Percentiles rank a stretch among this genome's conserved stretches.
phyloP scores from a whole-genome alignment of 2,113 vertebrate species.

The Rattus rattus region DNA sequence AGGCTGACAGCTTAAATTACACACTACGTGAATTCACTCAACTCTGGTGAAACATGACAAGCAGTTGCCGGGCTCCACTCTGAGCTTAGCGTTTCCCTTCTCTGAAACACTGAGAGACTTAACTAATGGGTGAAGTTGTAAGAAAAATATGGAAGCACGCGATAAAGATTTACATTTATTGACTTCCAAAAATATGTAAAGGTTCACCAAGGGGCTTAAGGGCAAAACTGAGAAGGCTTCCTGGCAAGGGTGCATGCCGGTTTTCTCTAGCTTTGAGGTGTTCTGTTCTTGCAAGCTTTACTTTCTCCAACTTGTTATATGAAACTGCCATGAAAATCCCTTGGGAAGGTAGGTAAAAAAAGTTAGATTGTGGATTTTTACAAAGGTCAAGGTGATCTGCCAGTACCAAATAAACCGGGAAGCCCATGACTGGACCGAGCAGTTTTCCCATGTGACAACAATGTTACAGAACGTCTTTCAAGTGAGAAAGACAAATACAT shows the following conservation, averaged over 20 bases:
- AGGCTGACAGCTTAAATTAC: slow-evolving; percentile 51
- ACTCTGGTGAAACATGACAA: slow-evolving; percentile 31
- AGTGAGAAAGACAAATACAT: background rate
- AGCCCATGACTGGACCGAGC: background rate
- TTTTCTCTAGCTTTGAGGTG: background rate
- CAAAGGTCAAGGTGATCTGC: slow-evolving; percentile 59
- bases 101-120: background rate
- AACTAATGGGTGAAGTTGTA: slow-evolving; percentile 1
- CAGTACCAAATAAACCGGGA: background rate
- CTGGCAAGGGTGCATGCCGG: background rate
- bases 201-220: background rate
- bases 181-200: background rate
- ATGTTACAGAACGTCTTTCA: no score
- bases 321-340: slow-evolving; percentile 46
- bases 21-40: slow-evolving; percentile 21
- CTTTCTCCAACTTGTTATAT: slow-evolving; percentile 51
- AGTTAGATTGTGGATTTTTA: background rate
- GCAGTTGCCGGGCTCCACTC: background rate
- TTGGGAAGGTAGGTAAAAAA: slow-evolving; percentile 27
- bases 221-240: background rate
- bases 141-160: slow-evolving; percentile 35
- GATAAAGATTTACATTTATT: slow-evolving; percentile 7
- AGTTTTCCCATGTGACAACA: fast-evolving
- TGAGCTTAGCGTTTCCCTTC: slow-evolving; percentile 1
- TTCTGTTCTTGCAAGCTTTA: background rate